Evolutionary conservation across 2,113 vertebrate species (phyloP).

Genomic region (Lampris incognitus): DNA sequence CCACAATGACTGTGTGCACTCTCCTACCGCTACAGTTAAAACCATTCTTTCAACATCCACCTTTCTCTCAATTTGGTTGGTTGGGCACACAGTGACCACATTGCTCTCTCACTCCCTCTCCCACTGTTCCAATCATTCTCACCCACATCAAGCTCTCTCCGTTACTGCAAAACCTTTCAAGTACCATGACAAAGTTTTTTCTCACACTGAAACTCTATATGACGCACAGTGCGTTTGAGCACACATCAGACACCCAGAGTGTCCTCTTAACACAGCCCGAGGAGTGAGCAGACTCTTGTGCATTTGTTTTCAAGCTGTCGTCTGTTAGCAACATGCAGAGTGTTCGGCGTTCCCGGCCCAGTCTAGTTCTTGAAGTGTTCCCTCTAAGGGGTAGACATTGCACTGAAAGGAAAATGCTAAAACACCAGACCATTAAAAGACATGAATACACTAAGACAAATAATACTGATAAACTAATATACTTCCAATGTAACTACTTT

Average conservation of each 20-base stretch:
- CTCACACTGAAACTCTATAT: slow-evolving; percentile 16
- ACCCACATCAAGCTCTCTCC: not conserved
- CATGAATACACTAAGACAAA: too few relatives aligned
- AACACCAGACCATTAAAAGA: too few relatives aligned
- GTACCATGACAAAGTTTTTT: slow-evolving; percentile 21
- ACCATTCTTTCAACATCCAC: not conserved
- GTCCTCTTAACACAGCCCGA: slow-evolving; percentile 9
- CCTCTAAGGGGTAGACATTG: not conserved
- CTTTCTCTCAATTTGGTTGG: not conserved
- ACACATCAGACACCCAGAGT: slow-evolving; percentile 20
- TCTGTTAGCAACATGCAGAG: slow-evolving; percentile 9
- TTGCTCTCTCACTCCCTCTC: not conserved
- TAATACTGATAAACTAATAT: too few relatives aligned
- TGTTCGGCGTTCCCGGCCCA: not conserved
- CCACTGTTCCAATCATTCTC: not conserved
- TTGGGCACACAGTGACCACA: slow-evolving; percentile 1
- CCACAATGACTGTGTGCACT: not conserved
- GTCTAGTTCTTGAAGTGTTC: not conserved
- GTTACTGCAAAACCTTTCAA: slow-evolving; percentile 25
- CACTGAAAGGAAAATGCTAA: not conserved
- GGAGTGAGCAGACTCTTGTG: slow-evolving; percentile 3
- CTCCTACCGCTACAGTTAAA: not conserved
- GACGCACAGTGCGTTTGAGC: slow-evolving; percentile 6
- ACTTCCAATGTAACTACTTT: not conserved
- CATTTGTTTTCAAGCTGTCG: not conserved